Conservation (phyloP, 2,888 invertebrate species). For the Drosophila gaucha region DNA sequence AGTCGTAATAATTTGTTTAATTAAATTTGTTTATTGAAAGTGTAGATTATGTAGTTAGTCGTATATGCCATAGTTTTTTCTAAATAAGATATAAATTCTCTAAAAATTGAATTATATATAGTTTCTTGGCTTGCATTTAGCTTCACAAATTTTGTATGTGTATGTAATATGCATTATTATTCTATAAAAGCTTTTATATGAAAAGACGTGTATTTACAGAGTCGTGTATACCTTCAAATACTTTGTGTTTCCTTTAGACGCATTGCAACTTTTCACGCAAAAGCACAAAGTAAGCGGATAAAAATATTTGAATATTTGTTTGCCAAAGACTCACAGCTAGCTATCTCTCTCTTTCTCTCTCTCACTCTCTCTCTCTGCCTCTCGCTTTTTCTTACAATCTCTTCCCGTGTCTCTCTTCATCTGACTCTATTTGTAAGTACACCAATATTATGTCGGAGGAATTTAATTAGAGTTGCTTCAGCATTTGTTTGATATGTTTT, state of each 20-base stretch:
- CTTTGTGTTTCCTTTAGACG: constrained; percentile 8
- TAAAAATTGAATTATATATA: too few species aligned
- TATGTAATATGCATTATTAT: too few species aligned
- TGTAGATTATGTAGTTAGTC: background rate
- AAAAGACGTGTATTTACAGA: background rate
- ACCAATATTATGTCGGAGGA: constrained; percentile 46
- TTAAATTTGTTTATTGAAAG: background rate
- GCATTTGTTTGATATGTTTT: constrained; percentile 49
- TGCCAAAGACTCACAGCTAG: constrained; percentile 47
- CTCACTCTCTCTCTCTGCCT: background rate
- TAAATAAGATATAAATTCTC: too few species aligned
- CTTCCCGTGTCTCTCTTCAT: background rate
- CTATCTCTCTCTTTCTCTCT: background rate
- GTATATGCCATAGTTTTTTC: too few species aligned
- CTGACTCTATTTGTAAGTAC: constrained; percentile 3
- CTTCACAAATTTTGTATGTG: too few species aligned
- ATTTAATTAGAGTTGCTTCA: constrained; percentile 62
- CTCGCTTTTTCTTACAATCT: background rate
- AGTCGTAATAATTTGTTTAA: too few species aligned
- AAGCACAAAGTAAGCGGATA: constrained; percentile 28
- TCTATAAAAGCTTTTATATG: too few species aligned
- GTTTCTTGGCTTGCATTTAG: too few species aligned
- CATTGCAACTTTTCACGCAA: constrained; percentile 25
- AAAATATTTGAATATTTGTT: constrained; percentile 59
- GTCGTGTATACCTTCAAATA: background rate